phyloP scores from a whole-genome alignment of 1,140 invertebrate genomes.

The Brachionus rubens region DNA sequence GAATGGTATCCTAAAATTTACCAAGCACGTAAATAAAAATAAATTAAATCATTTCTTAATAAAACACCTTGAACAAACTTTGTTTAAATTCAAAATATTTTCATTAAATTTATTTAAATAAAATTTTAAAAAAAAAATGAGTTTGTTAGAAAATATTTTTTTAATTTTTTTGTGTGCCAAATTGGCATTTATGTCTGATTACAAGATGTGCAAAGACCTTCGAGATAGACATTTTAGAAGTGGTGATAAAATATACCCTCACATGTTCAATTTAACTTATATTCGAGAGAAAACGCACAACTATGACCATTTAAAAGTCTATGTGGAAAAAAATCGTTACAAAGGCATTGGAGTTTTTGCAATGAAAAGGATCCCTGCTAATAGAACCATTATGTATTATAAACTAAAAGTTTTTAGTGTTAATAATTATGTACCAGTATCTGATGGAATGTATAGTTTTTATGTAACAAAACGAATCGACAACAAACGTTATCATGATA shows the following conservation, averaged over 20 bases:
- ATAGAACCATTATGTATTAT: neutral
- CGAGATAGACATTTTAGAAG: no score
- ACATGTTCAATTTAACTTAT: neutral
- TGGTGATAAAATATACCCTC: neutral
- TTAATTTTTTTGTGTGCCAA: no score
- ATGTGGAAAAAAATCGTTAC: neutral
- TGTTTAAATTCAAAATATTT: no score
- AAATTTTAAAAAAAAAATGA: no score
- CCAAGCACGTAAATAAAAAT: no score
- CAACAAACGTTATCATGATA: neutral
- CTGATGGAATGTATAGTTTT: neutral
- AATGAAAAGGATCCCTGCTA: neutral
- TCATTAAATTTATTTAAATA: no score
- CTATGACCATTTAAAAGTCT: neutral
- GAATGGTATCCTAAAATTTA: no score
- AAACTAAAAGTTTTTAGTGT: neutral
- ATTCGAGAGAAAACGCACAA: neutral
- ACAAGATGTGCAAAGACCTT: no score
- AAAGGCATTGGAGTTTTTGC: neutral
- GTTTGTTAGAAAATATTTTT: no score
- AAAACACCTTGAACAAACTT: no score
- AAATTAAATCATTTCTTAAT: no score
- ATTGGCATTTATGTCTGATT: no score
- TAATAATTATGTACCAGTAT: neutral
- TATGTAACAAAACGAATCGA: neutral